Conservation (phyloP, 2,888 invertebrate species). For the Rhamnusium bicolor region DNA sequence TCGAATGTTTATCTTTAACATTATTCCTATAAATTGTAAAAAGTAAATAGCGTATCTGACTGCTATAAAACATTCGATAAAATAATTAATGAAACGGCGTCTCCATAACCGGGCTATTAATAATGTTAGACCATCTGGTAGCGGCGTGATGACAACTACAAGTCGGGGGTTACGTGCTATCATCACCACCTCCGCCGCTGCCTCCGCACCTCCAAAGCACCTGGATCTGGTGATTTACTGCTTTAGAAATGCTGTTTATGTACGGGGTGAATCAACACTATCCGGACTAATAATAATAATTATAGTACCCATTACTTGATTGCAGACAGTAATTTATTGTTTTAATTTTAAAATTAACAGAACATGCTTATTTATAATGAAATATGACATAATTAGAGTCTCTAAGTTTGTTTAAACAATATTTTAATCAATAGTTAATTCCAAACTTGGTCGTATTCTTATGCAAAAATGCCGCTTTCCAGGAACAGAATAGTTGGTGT, state of each 20-base stretch:
- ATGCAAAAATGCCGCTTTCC: too few species aligned
- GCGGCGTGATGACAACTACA: conserved; percentile 31
- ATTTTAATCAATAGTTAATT: too few species aligned
- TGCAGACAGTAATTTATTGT: too few species aligned
- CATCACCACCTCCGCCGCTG: conserved; percentile 14
- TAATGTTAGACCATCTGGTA: conserved; percentile 30
- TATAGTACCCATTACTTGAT: too few species aligned
- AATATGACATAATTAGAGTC: too few species aligned
- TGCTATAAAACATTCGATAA: background rate
- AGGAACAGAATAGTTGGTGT: too few species aligned
- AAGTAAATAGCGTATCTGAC: background rate
- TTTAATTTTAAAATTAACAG: too few species aligned
- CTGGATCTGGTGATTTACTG: conserved; percentile 33
- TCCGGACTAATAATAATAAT: background rate
- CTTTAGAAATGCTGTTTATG: background rate
- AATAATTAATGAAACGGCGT: conserved; percentile 27
- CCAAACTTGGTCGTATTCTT: too few species aligned
- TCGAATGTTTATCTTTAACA: background rate
- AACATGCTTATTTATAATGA: too few species aligned
- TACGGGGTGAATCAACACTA: background rate
- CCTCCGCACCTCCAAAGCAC: conserved; percentile 12
- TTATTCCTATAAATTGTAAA: background rate
- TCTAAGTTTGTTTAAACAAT: too few species aligned
- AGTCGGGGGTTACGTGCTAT: conserved; percentile 26
- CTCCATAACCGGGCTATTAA: conserved; percentile 9